phyloP scores from a whole-genome alignment of 2,797 vertebrate genomes.

The Rhincodon typus region DNA sequence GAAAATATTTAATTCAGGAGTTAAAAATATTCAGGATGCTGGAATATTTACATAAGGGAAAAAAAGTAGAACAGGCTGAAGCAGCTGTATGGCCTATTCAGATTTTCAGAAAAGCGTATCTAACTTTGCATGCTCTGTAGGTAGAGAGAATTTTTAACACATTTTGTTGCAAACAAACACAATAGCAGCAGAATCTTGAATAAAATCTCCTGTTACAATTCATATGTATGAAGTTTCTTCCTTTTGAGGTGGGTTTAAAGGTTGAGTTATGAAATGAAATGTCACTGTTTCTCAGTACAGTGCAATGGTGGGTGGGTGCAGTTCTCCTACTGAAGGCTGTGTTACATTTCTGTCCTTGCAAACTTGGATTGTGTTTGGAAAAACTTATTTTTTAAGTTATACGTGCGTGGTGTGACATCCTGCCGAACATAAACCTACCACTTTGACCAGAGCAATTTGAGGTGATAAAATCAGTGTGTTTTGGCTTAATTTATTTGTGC shows the following conservation, averaged over 20 bases:
- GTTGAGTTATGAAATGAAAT: background rate
- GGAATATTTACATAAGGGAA: background rate
- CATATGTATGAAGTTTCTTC: background rate
- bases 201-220: background rate
- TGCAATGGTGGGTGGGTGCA: background rate
- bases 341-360: background rate
- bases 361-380: background rate
- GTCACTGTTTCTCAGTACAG: background rate
- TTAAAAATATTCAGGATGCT: background rate
- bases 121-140: background rate
- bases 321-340: background rate
- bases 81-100: no score
- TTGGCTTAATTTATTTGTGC: background rate
- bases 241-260: background rate
- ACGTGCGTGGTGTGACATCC: background rate
- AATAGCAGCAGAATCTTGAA: background rate
- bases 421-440: background rate
- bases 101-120: background rate
- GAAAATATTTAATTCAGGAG: background rate
- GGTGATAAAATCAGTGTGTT: no score
- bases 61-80: no score
- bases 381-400: background rate
- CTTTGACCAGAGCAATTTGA: background rate
- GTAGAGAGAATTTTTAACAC: background rate
- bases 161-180: background rate